phyloP scores from a whole-genome alignment of 2,888 invertebrate species.

The Epistrophe grossulariae region DNA sequence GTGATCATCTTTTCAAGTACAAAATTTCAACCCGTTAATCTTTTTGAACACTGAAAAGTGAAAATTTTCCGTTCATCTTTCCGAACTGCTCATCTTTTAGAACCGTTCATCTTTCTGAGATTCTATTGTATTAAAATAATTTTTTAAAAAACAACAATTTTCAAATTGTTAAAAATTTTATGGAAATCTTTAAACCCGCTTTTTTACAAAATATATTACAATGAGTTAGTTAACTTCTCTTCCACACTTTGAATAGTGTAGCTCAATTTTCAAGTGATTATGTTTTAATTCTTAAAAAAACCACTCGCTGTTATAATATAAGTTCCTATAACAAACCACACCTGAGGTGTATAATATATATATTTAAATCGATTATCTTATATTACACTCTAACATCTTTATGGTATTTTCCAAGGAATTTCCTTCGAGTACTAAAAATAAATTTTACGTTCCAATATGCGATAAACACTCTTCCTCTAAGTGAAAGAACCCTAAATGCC shows the following conservation, averaged over 20 bases:
- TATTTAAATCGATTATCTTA: constrained; percentile 51
- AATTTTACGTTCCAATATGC: constrained; percentile 66
- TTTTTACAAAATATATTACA: no score
- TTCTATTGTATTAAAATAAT: no score
- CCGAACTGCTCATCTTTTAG: no score
- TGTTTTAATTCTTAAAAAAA: background rate
- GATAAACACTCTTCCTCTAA: constrained; percentile 62
- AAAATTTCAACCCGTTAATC: no score
- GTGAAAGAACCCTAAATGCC: constrained; percentile 34
- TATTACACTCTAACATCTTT: constrained; percentile 49
- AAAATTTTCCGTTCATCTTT: no score
- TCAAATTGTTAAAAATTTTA: no score
- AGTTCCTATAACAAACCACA: constrained; percentile 1
- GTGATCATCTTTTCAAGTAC: no score
- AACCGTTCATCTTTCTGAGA: no score
- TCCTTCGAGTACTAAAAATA: constrained; percentile 37
- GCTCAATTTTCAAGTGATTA: background rate
- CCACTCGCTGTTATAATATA: background rate
- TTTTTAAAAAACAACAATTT: no score
- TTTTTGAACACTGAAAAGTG: no score
- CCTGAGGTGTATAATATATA: constrained; percentile 20
- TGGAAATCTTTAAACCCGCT: no score
- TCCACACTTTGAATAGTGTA: background rate
- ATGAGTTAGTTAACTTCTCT: background rate
- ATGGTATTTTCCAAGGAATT: constrained; percentile 38